Conservation (phyloP, 2,797 vertebrate genomes). For the Tapirus indicus region DNA sequence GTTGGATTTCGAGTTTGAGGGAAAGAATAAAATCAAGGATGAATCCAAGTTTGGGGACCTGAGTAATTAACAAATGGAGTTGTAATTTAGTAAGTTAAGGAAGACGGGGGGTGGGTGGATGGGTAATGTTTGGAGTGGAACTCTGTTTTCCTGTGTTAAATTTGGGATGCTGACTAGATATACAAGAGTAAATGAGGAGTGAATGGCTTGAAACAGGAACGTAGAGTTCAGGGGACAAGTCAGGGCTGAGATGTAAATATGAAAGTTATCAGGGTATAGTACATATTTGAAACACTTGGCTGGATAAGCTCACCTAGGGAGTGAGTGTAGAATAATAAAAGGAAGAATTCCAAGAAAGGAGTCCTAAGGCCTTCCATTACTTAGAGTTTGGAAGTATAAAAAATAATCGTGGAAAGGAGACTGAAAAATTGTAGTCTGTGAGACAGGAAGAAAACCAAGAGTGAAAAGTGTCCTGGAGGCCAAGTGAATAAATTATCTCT, state of each 20-base stretch:
- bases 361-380: neutral
- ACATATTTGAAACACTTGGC: neutral
- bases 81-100: neutral
- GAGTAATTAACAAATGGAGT: neutral
- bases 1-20: neutral
- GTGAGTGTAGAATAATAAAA: neutral
- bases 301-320: neutral
- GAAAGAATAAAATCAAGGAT: neutral
- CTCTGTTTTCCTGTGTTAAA: neutral
- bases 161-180: neutral
- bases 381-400: neutral
- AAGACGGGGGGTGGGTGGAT: neutral
- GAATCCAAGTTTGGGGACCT: neutral
- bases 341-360: neutral
- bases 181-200: neutral
- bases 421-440: neutral
- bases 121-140: neutral
- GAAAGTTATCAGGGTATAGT: neutral
- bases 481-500: neutral
- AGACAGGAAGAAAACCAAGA: neutral
- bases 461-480: neutral
- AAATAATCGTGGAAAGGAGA: neutral
- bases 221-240: neutral
- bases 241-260: neutral
- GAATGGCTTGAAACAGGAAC: neutral